Conservation (phyloP, 2,797 vertebrate genomes). For the Sebastiscus tertius region DNA sequence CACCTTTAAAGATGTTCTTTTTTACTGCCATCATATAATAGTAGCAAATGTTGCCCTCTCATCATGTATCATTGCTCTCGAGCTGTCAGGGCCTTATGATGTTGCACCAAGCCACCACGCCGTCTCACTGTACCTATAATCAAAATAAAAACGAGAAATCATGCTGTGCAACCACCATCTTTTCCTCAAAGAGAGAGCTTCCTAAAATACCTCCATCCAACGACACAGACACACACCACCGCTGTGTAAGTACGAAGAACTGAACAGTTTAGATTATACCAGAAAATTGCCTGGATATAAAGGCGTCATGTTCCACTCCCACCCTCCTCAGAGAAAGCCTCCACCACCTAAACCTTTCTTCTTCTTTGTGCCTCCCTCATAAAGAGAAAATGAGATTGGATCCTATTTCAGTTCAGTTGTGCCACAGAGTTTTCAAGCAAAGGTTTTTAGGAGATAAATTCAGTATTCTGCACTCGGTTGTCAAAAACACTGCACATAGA, state of each 20-base stretch:
- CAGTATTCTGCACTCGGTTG: constrained; percentile 6
- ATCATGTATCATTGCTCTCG: not conserved
- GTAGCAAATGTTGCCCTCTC: not conserved
- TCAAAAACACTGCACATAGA: not conserved
- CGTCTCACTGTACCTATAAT: not conserved
- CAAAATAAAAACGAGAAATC: constrained; percentile 8
- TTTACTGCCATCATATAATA: not conserved
- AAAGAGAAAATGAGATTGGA: not conserved
- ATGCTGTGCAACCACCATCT: not conserved
- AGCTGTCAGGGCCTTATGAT: not conserved
- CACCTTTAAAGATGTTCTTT: not conserved
- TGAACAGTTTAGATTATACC: not conserved
- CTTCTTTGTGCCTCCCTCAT: not conserved
- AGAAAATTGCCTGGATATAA: constrained; percentile 8
- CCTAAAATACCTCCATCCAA: not conserved
- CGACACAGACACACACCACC: not conserved
- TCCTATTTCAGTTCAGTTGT: not conserved
- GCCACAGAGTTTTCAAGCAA: constrained; percentile 32
- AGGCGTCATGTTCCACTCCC: constrained; percentile 2
- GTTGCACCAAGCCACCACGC: not conserved
- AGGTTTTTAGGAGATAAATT: constrained; percentile 17
- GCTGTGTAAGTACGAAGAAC: not conserved
- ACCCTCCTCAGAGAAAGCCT: not conserved
- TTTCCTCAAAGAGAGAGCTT: not conserved
- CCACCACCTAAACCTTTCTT: not conserved